Percentiles rank a stretch among this genome's conserved stretches.
phyloP scores from a whole-genome alignment of 2,888 invertebrate species.

The Hedychridium roseum region DNA sequence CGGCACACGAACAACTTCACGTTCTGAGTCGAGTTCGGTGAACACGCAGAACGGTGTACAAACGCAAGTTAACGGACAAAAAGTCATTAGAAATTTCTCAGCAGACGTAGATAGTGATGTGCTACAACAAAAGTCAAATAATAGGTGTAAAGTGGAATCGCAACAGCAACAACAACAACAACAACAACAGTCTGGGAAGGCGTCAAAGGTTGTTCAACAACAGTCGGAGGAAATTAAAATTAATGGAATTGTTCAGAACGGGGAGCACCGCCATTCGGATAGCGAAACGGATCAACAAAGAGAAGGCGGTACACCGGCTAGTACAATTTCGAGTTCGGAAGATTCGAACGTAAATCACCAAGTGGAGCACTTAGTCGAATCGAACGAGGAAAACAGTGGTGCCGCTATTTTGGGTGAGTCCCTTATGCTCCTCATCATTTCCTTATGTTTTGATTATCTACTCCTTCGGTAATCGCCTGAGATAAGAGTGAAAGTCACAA shows the following conservation, averaged over 20 bases:
- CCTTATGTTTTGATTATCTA: constrained; percentile 35
- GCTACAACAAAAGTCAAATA: constrained; percentile 47
- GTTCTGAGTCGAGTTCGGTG: constrained; percentile 61
- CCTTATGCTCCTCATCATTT: constrained; percentile 41
- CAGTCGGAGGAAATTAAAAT: constrained; percentile 46
- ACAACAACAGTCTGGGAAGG: constrained; percentile 28
- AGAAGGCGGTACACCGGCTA: constrained; percentile 59
- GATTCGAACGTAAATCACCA: constrained; percentile 53
- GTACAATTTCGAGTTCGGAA: constrained; percentile 58
- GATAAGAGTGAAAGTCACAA: constrained; percentile 15
- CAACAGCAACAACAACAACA: constrained; percentile 28
- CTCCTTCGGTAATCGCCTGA: constrained; percentile 6
- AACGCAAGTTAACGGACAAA: constrained; percentile 48
- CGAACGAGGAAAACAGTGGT: constrained; percentile 50
- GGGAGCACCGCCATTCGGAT: constrained; percentile 54
- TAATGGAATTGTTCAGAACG: constrained; percentile 49
- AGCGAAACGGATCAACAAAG: constrained; percentile 55
- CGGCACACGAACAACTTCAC: constrained; percentile 53
- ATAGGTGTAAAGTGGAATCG: constrained; percentile 41
- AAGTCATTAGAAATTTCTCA: constrained; percentile 49
- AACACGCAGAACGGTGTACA: constrained; percentile 41
- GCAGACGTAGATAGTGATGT: constrained; percentile 43
- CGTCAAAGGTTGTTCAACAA: constrained; percentile 42
- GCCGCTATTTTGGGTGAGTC: constrained; percentile 56
- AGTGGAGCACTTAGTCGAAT: constrained; percentile 46